Percentiles rank a stretch among this genome's conserved stretches.
phyloP scores from a whole-genome alignment of 2,113 vertebrate species.

The Atractosteus spatula region DNA sequence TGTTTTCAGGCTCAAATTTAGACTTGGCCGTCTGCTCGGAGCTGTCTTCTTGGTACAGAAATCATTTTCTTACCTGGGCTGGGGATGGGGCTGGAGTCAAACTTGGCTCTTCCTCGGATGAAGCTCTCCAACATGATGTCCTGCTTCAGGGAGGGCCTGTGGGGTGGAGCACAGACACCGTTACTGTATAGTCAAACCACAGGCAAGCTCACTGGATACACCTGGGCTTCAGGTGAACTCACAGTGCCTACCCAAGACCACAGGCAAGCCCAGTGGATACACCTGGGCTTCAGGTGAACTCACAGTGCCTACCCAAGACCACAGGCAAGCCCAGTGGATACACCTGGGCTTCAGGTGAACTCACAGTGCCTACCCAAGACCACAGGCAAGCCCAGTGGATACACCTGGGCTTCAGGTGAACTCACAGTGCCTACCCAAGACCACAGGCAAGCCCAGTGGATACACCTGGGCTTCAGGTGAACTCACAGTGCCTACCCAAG shows the following conservation, averaged over 20 bases:
- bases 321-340: not conserved
- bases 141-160: constrained; percentile 68
- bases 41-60: no score
- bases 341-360: no score
- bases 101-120: constrained; percentile 64
- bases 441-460: not conserved
- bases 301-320: no score
- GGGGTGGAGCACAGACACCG: constrained; percentile 25
- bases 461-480: not conserved
- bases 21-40: no score
- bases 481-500: no score
- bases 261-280: not conserved
- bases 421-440: no score
- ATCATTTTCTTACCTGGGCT: constrained; percentile 61
- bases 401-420: not conserved
- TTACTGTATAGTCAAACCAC: constrained; percentile 17
- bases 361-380: no score
- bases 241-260: no score
- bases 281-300: no score
- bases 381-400: not conserved
- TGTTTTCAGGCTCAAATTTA: no score
- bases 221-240: no score
- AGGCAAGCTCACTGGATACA: not conserved
- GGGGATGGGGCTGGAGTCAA: constrained; percentile 65
- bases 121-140: constrained; percentile 71